These are phyloP conservation scores for Peromyscus attwateri DNA, from an alignment of 2,797 vertebrate genomes.

Conservation along the genomic window DNA sequence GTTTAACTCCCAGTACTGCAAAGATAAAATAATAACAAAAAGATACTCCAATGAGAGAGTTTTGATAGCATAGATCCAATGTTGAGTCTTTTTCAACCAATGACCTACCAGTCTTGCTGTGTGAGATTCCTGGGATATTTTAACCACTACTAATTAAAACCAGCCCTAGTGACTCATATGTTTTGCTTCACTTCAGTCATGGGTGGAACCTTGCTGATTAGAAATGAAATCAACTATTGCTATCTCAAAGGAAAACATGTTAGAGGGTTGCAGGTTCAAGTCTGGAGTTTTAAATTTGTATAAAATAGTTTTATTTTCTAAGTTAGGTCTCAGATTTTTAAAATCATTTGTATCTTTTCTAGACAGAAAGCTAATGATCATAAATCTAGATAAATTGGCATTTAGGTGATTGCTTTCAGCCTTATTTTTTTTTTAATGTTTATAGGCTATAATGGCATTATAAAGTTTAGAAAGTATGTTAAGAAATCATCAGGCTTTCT, in stretches of 20 bases:
- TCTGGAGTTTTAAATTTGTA: conserved; percentile 34
- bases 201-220: not conserved
- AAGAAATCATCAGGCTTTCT: conserved; percentile 11
- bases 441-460: not conserved
- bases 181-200: not conserved
- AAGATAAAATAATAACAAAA: not conserved
- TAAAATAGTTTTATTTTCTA: conserved; percentile 42
- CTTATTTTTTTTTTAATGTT: not conserved
- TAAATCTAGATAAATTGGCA: not conserved
- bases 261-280: not conserved
- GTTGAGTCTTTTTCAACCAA: not conserved
- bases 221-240: not conserved
- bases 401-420: conserved; percentile 15
- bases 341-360: conserved; percentile 12
- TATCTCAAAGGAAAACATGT: conserved; percentile 5
- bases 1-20: not conserved
- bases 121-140: conserved; percentile 16
- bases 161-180: not conserved
- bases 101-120: not conserved
- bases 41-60: not conserved
- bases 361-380: not conserved
- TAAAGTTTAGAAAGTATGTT: conserved; percentile 31
- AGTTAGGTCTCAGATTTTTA: not conserved
- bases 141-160: conserved; percentile 50
- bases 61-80: not conserved